Evolutionary conservation across 2,888 invertebrate genomes (phyloP).

Genomic region (Nomada hirtipes): DNA sequence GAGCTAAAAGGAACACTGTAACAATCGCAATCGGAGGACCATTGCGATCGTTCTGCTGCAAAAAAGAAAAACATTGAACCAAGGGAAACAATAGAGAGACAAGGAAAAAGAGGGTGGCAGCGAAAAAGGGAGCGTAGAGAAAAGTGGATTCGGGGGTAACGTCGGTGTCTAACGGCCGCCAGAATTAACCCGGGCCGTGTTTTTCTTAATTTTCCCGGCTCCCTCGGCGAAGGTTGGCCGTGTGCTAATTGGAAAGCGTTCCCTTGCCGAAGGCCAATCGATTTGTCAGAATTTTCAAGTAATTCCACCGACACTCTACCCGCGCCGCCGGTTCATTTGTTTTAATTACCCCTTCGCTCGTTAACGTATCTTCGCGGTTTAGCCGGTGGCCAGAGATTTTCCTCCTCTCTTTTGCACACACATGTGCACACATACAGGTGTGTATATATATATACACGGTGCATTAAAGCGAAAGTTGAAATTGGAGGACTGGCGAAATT

Average conservation of each 20-base stretch:
- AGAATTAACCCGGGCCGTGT: constrained; percentile 53
- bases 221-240: background rate
- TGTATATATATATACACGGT: background rate
- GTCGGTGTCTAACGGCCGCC: constrained; percentile 4
- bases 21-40: background rate
- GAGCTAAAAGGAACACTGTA: background rate
- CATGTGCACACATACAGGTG: too few relatives aligned
- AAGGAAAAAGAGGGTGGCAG: background rate
- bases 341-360: constrained; percentile 66
- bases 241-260: constrained; percentile 36
- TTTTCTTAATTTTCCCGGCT: constrained; percentile 57
- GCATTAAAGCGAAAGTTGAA: background rate
- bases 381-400: constrained; percentile 51
- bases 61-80: background rate
- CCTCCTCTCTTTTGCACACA: constrained; percentile 20
- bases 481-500: constrained; percentile 47
- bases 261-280: constrained; percentile 56
- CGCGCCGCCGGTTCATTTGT: constrained; percentile 62
- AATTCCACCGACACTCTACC: constrained; percentile 48
- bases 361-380: constrained; percentile 66
- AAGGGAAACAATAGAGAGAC: constrained; percentile 10
- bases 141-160: background rate
- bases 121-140: background rate
- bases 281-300: constrained; percentile 71
- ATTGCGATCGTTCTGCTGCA: background rate